phyloP scores from a whole-genome alignment of 2,797 vertebrate species.

The Enteromius paludinosus region DNA sequence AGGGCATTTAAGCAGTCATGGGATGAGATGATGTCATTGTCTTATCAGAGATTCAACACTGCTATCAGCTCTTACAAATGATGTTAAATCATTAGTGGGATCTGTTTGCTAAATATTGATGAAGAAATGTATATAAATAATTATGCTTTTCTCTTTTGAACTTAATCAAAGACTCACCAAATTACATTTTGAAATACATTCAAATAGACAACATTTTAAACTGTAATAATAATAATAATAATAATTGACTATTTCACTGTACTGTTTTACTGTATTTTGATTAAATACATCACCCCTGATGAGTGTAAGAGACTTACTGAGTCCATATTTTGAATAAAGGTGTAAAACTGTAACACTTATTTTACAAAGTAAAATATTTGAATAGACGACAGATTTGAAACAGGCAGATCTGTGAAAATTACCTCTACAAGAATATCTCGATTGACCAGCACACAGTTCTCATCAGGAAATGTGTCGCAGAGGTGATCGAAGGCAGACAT shows the following conservation, averaged over 20 bases:
- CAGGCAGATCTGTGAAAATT: conserved; percentile 33
- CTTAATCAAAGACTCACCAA: not conserved
- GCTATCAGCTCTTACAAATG: conserved; percentile 44
- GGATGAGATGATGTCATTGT: conserved; percentile 45
- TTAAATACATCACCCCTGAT: not conserved
- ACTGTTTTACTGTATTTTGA: not conserved
- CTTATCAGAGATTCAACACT: conserved; percentile 62
- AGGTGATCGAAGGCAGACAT: conserved; percentile 80
- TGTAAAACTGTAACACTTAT: too few species aligned
- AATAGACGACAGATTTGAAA: not conserved
- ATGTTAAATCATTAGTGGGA: not conserved
- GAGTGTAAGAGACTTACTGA: not conserved
- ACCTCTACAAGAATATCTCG: conserved; percentile 84
- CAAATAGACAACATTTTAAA: not conserved
- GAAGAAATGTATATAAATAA: not conserved
- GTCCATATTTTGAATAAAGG: not conserved
- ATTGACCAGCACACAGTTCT: conserved; percentile 85
- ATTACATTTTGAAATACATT: not conserved
- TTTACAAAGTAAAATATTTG: not conserved
- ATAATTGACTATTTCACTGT: not conserved
- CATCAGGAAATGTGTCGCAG: conserved; percentile 89
- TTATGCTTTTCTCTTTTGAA: not conserved
- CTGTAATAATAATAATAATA: not conserved
- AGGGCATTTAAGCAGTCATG: not conserved
- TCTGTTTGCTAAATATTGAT: not conserved